Evolutionary conservation across 2,797 vertebrate species (phyloP).

Genomic region (Sebastes glaucus): DNA sequence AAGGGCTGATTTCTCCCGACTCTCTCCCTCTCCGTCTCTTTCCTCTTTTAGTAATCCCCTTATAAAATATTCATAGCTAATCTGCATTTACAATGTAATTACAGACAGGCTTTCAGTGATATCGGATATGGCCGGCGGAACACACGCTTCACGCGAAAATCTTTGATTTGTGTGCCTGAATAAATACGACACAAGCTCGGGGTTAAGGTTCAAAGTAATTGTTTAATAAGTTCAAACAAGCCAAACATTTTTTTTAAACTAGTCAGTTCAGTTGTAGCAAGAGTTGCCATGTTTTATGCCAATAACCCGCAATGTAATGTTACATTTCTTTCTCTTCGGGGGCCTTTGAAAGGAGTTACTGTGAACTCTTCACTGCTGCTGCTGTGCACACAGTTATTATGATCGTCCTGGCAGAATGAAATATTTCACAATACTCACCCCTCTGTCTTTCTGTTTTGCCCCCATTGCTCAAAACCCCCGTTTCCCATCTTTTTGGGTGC

Average conservation of each 20-base stretch:
- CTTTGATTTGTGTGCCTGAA: conserved; percentile 63
- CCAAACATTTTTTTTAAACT: neutral
- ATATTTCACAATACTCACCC: neutral
- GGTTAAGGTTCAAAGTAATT: conserved; percentile 19
- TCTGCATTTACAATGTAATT: conserved; percentile 84
- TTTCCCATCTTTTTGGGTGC: conserved; percentile 31
- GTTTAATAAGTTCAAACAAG: conserved; percentile 5
- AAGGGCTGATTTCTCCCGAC: conserved; percentile 65
- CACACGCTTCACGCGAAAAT: conserved; percentile 65
- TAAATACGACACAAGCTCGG: conserved; percentile 49
- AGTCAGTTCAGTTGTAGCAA: neutral
- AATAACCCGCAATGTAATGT: neutral
- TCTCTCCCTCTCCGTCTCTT: conserved; percentile 62
- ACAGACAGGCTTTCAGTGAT: conserved; percentile 75
- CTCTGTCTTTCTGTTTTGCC: conserved; percentile 7
- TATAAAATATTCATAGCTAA: conserved; percentile 85
- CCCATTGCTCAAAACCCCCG: neutral
- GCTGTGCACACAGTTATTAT: neutral
- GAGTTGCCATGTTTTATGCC: neutral
- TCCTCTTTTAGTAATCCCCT: conserved; percentile 80
- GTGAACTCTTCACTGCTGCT: neutral
- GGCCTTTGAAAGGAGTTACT: neutral
- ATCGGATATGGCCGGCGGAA: conserved; percentile 71
- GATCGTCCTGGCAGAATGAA: conserved; percentile 7
- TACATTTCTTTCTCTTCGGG: neutral